Conservation (phyloP, 2,113 vertebrate species). For the Hylia prasina region DNA sequence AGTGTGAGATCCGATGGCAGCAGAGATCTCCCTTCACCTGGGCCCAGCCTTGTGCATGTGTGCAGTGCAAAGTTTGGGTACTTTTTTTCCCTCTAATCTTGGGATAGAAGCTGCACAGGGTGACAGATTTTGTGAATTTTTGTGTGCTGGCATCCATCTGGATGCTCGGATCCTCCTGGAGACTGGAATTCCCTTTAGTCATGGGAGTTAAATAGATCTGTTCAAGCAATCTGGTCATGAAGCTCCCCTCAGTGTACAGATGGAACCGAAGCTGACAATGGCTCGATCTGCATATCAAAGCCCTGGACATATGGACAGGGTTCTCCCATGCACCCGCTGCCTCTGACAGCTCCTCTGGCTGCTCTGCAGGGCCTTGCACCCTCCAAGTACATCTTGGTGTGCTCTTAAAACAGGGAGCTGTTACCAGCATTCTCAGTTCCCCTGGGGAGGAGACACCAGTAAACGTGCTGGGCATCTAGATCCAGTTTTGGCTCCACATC, state of each 20-base stretch:
- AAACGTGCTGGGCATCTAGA: rapidly evolving
- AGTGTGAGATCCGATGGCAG: neutral
- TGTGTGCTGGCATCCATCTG: slow-evolving; percentile 43
- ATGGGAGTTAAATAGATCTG: slow-evolving; percentile 8
- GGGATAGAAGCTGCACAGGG: neutral
- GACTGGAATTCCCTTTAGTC: slow-evolving; percentile 31
- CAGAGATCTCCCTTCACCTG: neutral
- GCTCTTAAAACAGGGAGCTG: neutral
- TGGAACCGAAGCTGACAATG: slow-evolving; percentile 36
- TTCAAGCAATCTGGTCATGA: neutral
- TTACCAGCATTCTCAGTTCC: neutral
- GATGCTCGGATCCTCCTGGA: neutral
- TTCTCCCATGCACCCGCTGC: neutral
- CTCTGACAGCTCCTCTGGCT: neutral
- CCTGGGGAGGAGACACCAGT: neutral
- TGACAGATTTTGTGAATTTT: neutral
- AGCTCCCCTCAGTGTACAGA: neutral
- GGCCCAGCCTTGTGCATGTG: neutral
- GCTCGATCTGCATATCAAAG: slow-evolving; percentile 55
- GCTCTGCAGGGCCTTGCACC: neutral
- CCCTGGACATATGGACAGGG: slow-evolving; percentile 24
- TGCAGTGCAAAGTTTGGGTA: neutral
- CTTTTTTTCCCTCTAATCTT: neutral
- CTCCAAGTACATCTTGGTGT: neutral
- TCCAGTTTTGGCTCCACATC: neutral